phyloP scores from a whole-genome alignment of 2,888 invertebrate genomes.

The Deilephila porcellus region DNA sequence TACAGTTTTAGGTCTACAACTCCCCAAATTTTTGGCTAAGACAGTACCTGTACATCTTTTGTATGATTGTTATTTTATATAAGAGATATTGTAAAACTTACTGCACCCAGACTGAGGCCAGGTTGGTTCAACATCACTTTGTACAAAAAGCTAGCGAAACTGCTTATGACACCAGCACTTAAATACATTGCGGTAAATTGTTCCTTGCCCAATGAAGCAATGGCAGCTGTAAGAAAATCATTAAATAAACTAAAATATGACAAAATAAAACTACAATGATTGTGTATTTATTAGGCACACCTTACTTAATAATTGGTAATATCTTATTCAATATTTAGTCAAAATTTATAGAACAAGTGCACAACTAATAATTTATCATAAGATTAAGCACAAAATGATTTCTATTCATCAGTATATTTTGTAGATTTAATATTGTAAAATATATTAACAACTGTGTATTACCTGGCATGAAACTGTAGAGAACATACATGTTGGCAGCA shows the following conservation, averaged over 20 bases:
- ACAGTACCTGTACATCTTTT: too few species aligned
- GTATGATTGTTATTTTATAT: not conserved
- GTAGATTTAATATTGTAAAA: conserved; percentile 1
- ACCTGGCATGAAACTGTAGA: conserved; percentile 92
- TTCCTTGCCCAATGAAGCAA: conserved; percentile 92
- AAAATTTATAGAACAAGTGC: too few species aligned
- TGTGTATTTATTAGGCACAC: not conserved
- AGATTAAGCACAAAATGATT: too few species aligned
- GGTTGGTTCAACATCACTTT: conserved; percentile 89
- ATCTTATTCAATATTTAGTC: too few species aligned
- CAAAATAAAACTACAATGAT: not conserved
- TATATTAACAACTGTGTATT: conserved; percentile 29
- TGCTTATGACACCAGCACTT: conserved; percentile 94
- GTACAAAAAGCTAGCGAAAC: conserved; percentile 92
- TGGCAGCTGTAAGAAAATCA: conserved; percentile 81
- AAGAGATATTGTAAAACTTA: conserved; percentile 81
- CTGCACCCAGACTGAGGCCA: conserved; percentile 95
- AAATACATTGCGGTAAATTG: conserved; percentile 96
- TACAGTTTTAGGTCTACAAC: too few species aligned
- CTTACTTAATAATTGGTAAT: too few species aligned
- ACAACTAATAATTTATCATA: too few species aligned
- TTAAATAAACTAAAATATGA: too few species aligned
- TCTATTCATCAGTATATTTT: not conserved
- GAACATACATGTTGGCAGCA: conserved; percentile 97
- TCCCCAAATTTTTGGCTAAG: too few species aligned